Conservation (phyloP, 2,888 invertebrate genomes). For the Actias luna region DNA sequence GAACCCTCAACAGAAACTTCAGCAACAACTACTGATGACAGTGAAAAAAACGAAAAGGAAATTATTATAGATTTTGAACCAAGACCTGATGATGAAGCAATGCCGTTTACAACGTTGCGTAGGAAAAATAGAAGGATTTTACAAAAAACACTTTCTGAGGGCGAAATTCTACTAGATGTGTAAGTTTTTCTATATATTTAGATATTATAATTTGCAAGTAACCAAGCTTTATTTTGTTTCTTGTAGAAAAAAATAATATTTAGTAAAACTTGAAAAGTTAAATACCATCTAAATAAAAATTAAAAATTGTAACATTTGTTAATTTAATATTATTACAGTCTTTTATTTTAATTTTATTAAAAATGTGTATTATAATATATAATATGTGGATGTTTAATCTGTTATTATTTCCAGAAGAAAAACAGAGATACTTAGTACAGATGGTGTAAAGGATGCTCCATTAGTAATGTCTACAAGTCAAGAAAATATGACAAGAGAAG, state of each 20-base stretch:
- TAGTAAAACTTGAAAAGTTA: too few relatives aligned
- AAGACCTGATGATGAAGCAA: slow-evolving; percentile 83
- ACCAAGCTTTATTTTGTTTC: background rate
- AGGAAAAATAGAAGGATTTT: slow-evolving; percentile 80
- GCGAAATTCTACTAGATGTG: slow-evolving; percentile 86
- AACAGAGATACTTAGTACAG: slow-evolving; percentile 71
- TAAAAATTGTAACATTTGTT: too few relatives aligned
- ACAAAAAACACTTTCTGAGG: slow-evolving; percentile 90
- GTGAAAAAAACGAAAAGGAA: slow-evolving; percentile 87
- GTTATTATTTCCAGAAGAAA: slow-evolving; percentile 59
- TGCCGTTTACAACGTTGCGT: slow-evolving; percentile 80
- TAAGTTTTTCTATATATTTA: slow-evolving; percentile 47
- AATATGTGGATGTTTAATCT: background rate
- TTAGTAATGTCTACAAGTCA: slow-evolving; percentile 83
- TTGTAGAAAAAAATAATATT: too few relatives aligned
- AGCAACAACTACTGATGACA: slow-evolving; percentile 76
- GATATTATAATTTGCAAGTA: background rate
- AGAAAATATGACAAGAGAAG: slow-evolving; percentile 82
- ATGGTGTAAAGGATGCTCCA: slow-evolving; percentile 73
- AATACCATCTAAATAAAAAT: too few relatives aligned
- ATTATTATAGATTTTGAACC: slow-evolving; percentile 95
- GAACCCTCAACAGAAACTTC: slow-evolving; percentile 79
- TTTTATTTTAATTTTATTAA: background rate
- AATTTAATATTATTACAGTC: too few relatives aligned
- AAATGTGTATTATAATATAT: background rate